Evolutionary conservation across 2,113 vertebrate species (phyloP), one percentile per base, ranked within the genome.

Genomic region (Aptenodytes forsteri): DNA sequence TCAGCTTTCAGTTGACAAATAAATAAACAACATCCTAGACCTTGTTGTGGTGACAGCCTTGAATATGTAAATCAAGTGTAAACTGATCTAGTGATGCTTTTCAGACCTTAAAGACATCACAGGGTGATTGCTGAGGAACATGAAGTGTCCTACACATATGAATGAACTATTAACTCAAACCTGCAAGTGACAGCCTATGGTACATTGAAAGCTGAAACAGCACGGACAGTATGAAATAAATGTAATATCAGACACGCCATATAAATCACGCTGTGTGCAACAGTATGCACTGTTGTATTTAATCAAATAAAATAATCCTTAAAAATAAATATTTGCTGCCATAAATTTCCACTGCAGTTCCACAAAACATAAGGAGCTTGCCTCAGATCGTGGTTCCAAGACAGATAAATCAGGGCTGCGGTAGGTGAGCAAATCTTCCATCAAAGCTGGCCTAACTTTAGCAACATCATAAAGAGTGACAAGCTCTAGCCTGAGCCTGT

Each of bases 141-240:
- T 62, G 16, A 90, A 87, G 17, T 81, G 61, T 75, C 55, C 65
- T 75, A 38, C 77, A 78, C 13, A 4, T 86, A 40, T n/a, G 61
- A 92, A 94, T 50, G 66, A 93, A 70, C 49, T 78, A 54, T 67
- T 92, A 95, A 90, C n/a, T 81, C 82, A 92, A 82, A 84, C 13
- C 40, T 54, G 46, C 54, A 84, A 81, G 38, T 75, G 52, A 82
- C 64, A 92, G 34, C n/a, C 32, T 83, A 4, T 49, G 54, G 87
- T 64, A 32, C 30, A 14, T 1, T 75, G 69, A 66, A 78, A 93
- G 59, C 67, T 80, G 85, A 93, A 96, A 62, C 2, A 6, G 14
- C 47, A 38, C 1, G 3, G 56, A 40, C n/a, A 36, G 25, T 67
- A 26, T 1, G 4, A 67, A 95, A 46, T 67, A 81, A 92, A 81